These are phyloP conservation scores for Notiomystis cincta DNA, from an alignment of 2,113 vertebrate genomes.

Conservation along the genomic window DNA sequence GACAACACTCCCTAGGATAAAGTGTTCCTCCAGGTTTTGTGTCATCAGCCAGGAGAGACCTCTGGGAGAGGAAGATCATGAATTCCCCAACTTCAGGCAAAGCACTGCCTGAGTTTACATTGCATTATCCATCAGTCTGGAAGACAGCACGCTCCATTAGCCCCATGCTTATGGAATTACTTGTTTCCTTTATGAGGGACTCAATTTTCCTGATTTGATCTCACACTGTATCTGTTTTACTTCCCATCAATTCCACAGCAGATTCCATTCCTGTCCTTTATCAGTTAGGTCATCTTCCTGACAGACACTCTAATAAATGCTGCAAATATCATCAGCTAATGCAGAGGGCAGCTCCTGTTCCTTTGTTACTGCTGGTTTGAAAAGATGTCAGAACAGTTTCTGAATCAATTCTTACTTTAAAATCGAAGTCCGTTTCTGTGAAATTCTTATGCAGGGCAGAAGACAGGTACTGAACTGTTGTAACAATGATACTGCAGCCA, in stretches of 20 bases:
- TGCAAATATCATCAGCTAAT: neutral
- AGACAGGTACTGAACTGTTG: slow-evolving; percentile 90
- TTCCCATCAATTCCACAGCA: neutral
- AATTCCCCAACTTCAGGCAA: neutral
- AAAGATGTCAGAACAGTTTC: neutral
- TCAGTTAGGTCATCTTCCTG: neutral
- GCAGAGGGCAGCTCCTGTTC: neutral
- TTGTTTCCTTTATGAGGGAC: neutral
- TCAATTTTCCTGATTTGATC: neutral
- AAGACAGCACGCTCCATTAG: neutral
- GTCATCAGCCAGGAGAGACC: neutral
- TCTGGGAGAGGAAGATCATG: neutral
- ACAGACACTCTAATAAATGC: neutral
- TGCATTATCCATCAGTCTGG: neutral
- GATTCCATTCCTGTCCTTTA: neutral
- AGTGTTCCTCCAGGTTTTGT: neutral
- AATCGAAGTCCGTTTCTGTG: slow-evolving; percentile 93
- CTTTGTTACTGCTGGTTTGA: neutral
- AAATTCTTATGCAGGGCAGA: slow-evolving; percentile 97
- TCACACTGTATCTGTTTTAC: neutral
- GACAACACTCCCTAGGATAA: neutral
- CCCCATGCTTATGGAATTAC: neutral
- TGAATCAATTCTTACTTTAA: slow-evolving; percentile 82
- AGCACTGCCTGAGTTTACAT: neutral
- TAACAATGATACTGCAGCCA: slow-evolving; percentile 90